Evolutionary conservation across 2,888 invertebrate species (phyloP), one percentile per base, ranked within the genome.

Genomic region (Mystacides longicornis): DNA sequence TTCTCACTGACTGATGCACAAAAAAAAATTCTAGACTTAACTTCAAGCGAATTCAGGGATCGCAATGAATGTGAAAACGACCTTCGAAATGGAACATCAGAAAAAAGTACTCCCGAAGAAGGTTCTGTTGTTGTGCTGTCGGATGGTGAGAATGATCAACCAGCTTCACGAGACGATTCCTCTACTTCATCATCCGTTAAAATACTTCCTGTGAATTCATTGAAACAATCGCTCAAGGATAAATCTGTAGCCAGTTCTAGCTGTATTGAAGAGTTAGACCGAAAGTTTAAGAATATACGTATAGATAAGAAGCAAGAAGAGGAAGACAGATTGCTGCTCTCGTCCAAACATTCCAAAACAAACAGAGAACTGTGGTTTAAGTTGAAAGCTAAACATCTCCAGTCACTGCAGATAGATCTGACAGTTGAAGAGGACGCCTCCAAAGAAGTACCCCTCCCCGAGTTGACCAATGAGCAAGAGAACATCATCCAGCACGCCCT

Each of bases 401-500:
- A 76, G 58, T 66, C 74, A 67, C 72, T 73, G 67, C 63, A 69
- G 59, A 77, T 64, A 61, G 82, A 66, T 61, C 81, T 58, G 19
- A 52, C 48, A n/a, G 48, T 52, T 33, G 48, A 55, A 5, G 70
- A 76, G 67, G 69, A 69, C 65, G 59, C 71, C 63, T 67, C 79
- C 67, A 72, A 81, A 67, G 71, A 69, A 47, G 71, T 78, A 0
- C 68, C 71, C 61, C 69, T 86, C 37, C 81, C 85, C 0, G 78
- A 81, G 51, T 69, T 92, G n/a, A 85, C 85, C 0, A 73, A 78
- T 0, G 83, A 85, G 23, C 87, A 89, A 67, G 74, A 82, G 57
- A 71, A 72, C 23, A 65, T 78, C 51, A 78, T 87, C 0, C 77
- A 78, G 50, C 71, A 70, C 33, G 84, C 85, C 0, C 69, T 86